Percentiles rank a stretch among this genome's conserved stretches.
Conservation (phyloP, 1,140 invertebrate genomes). For the Rhyzopertha dominica region DNA sequence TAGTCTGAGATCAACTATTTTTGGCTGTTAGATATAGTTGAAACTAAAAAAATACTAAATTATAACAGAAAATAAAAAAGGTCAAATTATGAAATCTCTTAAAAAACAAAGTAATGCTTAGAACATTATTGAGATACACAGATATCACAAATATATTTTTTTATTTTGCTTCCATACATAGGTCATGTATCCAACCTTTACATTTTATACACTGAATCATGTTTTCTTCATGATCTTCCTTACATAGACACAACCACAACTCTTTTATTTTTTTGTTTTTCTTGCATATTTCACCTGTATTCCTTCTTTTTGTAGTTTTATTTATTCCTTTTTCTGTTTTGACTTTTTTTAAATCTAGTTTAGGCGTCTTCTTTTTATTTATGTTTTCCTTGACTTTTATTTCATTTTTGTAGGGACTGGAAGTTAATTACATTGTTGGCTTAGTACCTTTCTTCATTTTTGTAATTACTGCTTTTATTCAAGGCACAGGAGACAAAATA, state of each 20-base stretch:
- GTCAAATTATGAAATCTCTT: background rate
- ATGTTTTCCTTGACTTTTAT: conserved; percentile 11
- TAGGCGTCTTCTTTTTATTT: conserved; percentile 16
- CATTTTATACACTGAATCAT: conserved; percentile 9
- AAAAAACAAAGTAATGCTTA: conserved; percentile 3
- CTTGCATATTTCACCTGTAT: too few species aligned
- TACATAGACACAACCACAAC: conserved; percentile 1
- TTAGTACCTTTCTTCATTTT: conserved; percentile 14
- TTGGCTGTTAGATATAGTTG: too few species aligned
- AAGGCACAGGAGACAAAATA: conserved; percentile 12
- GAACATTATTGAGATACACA: conserved; percentile 1
- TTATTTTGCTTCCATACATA: conserved; percentile 2
- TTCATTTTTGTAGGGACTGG: conserved; percentile 14
- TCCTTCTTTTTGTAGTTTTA: conserved; percentile 13
- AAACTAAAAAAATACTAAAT: background rate
- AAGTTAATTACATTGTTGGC: conserved; percentile 16
- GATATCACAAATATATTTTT: conserved; percentile 8
- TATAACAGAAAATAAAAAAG: background rate
- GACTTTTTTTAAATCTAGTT: conserved; percentile 10
- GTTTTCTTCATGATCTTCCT: conserved; percentile 8
- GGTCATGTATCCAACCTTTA: conserved; percentile 1
- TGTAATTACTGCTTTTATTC: conserved; percentile 14
- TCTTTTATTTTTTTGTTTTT: conserved; percentile 6
- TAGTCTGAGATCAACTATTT: conserved; percentile 6
- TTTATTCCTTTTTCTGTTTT: conserved; percentile 10